Conservation (phyloP, 2,113 vertebrate genomes). For the Blennius ocellaris region DNA sequence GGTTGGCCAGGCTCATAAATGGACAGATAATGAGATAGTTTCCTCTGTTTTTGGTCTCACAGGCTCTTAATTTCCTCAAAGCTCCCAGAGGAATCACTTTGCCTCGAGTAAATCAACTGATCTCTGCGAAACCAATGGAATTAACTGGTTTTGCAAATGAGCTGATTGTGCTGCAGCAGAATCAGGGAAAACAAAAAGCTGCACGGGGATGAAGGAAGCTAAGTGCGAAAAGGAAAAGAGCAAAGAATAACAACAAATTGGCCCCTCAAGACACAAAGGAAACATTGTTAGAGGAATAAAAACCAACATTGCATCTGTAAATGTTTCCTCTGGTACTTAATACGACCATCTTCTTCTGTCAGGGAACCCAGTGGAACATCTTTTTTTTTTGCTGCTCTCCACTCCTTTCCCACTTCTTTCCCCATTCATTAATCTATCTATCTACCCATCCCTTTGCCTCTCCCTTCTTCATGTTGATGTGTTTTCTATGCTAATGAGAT, state of each 20-base stretch:
- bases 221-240: not conserved
- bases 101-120: not conserved
- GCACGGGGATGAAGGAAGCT: constrained; percentile 4
- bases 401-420: not conserved
- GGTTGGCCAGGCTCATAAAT: not conserved
- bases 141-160: not conserved
- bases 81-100: not conserved
- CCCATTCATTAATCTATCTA: constrained; percentile 26
- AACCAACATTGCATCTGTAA: constrained; percentile 44
- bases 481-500: constrained; percentile 71
- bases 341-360: constrained; percentile 20
- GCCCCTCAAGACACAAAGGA: constrained; percentile 20
- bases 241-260: constrained; percentile 42
- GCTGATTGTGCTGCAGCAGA: not conserved
- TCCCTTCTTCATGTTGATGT: constrained; percentile 42
- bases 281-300: constrained; percentile 26
- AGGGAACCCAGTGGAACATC: constrained; percentile 15
- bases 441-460: constrained; percentile 39
- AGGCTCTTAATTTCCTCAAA: constrained; percentile 3
- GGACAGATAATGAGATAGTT: not conserved
- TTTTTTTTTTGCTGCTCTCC: constrained; percentile 3
- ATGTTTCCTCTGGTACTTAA: constrained; percentile 41
- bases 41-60: not conserved
- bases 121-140: not conserved
- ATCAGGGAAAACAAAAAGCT: constrained; percentile 1